Conservation (phyloP, 37 sponge, comb jelly and placozoan species). For the Diacarnus erythraeanus region DNA sequence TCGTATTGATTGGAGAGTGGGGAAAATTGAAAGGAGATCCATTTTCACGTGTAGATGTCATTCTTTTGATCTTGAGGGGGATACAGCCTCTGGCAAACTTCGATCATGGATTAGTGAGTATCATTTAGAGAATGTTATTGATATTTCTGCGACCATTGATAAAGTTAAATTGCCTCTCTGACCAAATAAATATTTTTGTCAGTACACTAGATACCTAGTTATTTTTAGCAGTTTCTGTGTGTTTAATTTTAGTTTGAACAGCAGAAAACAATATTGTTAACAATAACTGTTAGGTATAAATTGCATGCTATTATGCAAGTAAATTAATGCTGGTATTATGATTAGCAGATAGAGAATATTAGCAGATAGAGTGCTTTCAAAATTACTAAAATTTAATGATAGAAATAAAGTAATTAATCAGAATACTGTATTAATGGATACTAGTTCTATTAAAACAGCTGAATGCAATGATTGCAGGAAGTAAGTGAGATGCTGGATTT, state of each 20-base stretch:
- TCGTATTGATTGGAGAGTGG: constrained; percentile 20
- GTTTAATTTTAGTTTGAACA: too few species aligned
- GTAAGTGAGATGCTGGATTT: not conserved
- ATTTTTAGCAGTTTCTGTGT: too few species aligned
- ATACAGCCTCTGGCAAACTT: constrained; percentile 2
- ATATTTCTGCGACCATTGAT: not conserved
- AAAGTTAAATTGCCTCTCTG: not conserved
- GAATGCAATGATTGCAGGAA: too few species aligned
- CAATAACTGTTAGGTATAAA: too few species aligned
- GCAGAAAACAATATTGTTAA: too few species aligned
- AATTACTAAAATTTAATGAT: too few species aligned
- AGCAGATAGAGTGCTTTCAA: too few species aligned
- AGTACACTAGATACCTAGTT: too few species aligned
- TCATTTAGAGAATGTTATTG: constrained; percentile 4
- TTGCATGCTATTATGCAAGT: too few species aligned
- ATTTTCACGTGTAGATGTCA: not conserved
- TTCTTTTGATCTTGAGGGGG: constrained; percentile 18
- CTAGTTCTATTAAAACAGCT: too few species aligned
- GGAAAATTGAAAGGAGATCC: not conserved
- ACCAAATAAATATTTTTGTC: not conserved
- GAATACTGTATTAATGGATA: too few species aligned
- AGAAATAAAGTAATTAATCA: too few species aligned
- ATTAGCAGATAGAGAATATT: not conserved
- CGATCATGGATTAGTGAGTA: not conserved
- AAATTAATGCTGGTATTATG: not conserved